A percentile compares a stretch with the other conserved stretches of the same genome.
phyloP scores from a whole-genome alignment of 2,113 vertebrate genomes.

The Odocoileus virginianus region DNA sequence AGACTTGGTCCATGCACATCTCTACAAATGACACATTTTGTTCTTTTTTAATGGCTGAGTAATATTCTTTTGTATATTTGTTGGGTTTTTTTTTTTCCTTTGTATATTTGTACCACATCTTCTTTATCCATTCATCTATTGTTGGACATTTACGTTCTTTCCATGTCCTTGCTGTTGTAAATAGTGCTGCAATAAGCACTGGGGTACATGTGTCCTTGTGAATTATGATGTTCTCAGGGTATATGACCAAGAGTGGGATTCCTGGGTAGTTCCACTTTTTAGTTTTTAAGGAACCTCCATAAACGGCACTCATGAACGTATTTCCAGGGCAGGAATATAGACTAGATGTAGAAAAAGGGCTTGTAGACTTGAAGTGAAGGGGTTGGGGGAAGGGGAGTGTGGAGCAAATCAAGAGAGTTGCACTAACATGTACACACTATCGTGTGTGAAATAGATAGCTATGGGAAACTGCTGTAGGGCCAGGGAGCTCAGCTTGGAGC shows the following conservation, averaged over 20 bases:
- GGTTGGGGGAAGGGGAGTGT: background rate
- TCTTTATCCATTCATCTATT: background rate
- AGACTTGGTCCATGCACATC: background rate
- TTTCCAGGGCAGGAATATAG: background rate
- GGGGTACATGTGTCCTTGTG: background rate
- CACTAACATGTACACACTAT: background rate
- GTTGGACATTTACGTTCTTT: background rate
- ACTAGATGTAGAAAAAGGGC: background rate
- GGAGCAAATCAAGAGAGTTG: background rate
- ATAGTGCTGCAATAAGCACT: fast-evolving
- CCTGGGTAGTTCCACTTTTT: background rate
- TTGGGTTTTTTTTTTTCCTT: background rate
- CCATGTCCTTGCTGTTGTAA: background rate
- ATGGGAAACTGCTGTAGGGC: background rate
- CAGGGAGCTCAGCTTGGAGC: background rate
- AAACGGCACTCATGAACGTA: background rate
- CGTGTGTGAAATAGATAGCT: background rate
- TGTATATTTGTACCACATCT: background rate
- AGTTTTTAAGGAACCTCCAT: background rate
- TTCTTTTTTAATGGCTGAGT: background rate
- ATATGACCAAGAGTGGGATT: background rate
- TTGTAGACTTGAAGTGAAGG: background rate
- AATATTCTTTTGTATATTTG: background rate
- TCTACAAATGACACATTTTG: background rate
- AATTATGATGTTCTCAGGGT: background rate